Evolutionary conservation across 2,888 invertebrate species (phyloP).

Genomic region (Drosophila meridionalis): DNA sequence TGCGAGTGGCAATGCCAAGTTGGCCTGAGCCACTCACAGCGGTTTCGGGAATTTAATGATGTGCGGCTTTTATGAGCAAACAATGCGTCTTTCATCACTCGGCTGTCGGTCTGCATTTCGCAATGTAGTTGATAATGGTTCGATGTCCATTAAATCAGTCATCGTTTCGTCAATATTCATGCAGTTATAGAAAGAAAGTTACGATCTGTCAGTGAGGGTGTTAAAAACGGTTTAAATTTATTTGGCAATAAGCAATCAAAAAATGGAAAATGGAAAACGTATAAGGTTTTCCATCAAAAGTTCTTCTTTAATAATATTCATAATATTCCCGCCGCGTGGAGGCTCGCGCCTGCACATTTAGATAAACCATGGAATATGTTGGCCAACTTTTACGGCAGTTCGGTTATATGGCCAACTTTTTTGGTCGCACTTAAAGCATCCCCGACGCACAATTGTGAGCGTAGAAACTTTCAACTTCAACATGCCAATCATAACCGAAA

Average conservation of each 20-base stretch:
- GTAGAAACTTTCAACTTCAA: constrained; percentile 38
- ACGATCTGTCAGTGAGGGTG: constrained; percentile 10
- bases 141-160: constrained; percentile 73
- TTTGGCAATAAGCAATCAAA: constrained; percentile 13
- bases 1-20: constrained; percentile 10
- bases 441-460: constrained; percentile 18
- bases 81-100: constrained; percentile 68
- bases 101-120: constrained; percentile 41
- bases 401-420: constrained; percentile 11
- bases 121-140: constrained; percentile 71
- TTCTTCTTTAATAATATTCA: background rate
- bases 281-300: background rate
- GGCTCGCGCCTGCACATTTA: constrained; percentile 4
- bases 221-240: constrained; percentile 35
- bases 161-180: constrained; percentile 50
- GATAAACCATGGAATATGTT: constrained; percentile 2
- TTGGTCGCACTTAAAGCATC: constrained; percentile 19
- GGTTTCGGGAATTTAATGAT: constrained; percentile 62
- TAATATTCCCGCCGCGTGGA: background rate
- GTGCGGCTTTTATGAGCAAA: constrained; percentile 70
- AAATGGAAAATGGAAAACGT: too few relatives aligned
- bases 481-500: constrained; percentile 39
- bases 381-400: constrained; percentile 28
- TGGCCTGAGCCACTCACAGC: constrained; percentile 18
- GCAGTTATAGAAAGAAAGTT: constrained; percentile 31